Percentiles rank a stretch among this genome's conserved stretches.
These are phyloP conservation scores for Micromesistius poutassou DNA, from an alignment of 2,797 vertebrate species.

Conservation along the genomic window DNA sequence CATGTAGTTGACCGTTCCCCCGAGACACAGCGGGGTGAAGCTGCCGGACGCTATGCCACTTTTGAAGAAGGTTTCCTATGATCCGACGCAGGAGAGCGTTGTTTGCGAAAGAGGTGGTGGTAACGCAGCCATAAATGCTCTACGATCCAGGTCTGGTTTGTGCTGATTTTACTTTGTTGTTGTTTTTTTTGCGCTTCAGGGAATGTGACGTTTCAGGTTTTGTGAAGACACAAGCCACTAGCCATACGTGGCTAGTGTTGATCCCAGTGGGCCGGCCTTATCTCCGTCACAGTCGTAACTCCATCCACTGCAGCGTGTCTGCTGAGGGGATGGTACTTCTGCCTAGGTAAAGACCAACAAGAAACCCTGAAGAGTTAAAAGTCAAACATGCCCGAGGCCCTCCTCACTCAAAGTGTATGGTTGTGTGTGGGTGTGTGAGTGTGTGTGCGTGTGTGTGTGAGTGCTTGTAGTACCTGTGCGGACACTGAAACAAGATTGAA, in stretches of 20 bases:
- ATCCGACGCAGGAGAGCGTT: background rate
- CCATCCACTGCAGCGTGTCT: background rate
- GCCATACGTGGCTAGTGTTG: background rate
- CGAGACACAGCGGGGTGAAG: background rate
- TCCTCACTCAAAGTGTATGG: background rate
- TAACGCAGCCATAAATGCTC: background rate
- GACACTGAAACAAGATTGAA: slow-evolving; percentile 35
- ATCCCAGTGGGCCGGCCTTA: background rate
- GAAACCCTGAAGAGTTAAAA: background rate
- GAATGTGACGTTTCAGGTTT: slow-evolving; percentile 27
- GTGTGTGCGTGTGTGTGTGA: background rate
- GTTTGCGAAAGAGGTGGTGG: background rate
- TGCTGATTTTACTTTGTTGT: background rate
- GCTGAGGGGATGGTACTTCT: background rate
- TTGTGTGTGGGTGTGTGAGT: background rate
- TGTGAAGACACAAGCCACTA: slow-evolving; percentile 18
- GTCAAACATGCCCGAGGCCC: background rate
- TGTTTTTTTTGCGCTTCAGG: slow-evolving; percentile 9
- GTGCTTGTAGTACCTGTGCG: slow-evolving; percentile 26
- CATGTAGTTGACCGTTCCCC: background rate
- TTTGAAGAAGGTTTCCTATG: background rate
- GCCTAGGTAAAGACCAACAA: background rate
- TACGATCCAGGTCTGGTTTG: background rate
- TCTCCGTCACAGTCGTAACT: background rate
- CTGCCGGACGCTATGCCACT: background rate